Evolutionary conservation across 2,797 vertebrate species (phyloP), one percentile per base, ranked within the genome.

Genomic region (Enteromius viviparus): DNA sequence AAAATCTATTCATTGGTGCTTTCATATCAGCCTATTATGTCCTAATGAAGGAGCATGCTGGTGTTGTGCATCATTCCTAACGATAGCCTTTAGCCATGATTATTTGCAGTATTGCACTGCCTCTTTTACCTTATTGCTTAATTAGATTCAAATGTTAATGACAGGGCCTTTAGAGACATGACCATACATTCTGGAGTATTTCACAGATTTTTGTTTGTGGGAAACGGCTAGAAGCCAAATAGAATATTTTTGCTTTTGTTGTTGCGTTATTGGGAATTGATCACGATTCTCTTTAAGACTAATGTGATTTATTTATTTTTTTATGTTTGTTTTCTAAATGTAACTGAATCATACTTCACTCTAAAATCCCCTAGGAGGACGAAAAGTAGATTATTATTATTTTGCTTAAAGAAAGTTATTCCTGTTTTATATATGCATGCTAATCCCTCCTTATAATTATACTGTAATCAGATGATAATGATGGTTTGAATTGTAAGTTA

Each of bases 81-180:
- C 4, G 2, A 72, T 32, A 29, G 45, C 26, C 70, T 72, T 32
- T 32, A 32, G 17, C 19, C 47, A 53, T 34, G 29, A 53, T 21
- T 53, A 53, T 53, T 74, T 15, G 21, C 21, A 58, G n/a, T 17
- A 23, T 58, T 58, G 37, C 21, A 75, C 32, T 37, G 51, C 51
- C 12, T 75, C 32, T 75, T 42, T n/a, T 42, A 69, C 37, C 37
- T 69, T 8, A 37, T 37, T 55, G 34, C 34, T 76, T 58, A 79
- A 78, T 74, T 81, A 62, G 75, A 79, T 81, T 40, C 78, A 75
- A 64, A 47, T 71, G 77, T 58, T 26, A 70, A 76, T 26, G 84
- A 62, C n/a, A 23, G 34, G 14, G 42, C 8, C 75, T 79, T 40
- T 42, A 76, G 68, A 70, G 66, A 68, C 45, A 6, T 34, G 15